phyloP scores from a whole-genome alignment of 2,797 vertebrate species.

The Falco columbarius region DNA sequence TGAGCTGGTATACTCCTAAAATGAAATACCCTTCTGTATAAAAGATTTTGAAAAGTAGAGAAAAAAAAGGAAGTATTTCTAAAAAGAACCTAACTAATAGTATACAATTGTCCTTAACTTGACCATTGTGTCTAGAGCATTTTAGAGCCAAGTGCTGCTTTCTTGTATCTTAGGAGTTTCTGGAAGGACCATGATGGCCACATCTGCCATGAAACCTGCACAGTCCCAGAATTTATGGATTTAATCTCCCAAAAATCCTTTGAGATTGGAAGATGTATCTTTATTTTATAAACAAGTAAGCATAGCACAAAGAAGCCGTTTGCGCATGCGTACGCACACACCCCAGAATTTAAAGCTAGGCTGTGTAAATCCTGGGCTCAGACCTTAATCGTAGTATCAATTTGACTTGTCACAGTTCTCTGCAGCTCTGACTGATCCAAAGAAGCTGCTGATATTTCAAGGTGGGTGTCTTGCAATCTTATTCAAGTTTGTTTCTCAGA shows the following conservation, averaged over 20 bases:
- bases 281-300: background rate
- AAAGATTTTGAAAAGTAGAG: background rate
- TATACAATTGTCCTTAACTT: background rate
- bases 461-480: background rate
- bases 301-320: background rate
- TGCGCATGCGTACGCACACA: fast-evolving
- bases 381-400: background rate
- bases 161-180: background rate
- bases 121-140: fast-evolving
- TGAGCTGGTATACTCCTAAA: background rate
- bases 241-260: background rate
- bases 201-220: background rate
- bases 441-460: background rate
- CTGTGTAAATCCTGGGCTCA: background rate
- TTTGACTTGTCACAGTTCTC: background rate
- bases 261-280: background rate
- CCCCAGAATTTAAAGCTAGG: background rate
- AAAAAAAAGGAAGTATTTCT: background rate
- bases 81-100: background rate
- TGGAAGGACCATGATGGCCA: background rate
- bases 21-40: background rate
- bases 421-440: background rate
- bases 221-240: background rate
- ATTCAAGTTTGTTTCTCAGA: background rate
- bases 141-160: background rate